Evolutionary conservation across 2,797 vertebrate genomes (phyloP).

Genomic region (Craterocephalus amniculus): DNA sequence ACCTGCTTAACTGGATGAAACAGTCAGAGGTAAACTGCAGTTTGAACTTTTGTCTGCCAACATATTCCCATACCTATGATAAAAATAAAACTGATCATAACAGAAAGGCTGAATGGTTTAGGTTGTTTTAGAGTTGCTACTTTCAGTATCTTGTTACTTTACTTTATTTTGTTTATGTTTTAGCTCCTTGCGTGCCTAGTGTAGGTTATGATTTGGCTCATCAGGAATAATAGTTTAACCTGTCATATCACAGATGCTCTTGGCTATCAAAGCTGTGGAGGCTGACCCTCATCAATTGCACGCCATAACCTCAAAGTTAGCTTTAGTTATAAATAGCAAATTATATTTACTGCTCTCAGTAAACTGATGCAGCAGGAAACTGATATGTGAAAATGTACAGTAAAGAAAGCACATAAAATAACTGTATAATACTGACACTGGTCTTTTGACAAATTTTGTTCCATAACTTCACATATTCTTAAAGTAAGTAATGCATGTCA

Average conservation of each 20-base stretch:
- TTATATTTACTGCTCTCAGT: neutral
- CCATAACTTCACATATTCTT: neutral
- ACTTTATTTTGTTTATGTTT: no score
- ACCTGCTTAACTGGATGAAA: conserved; percentile 83
- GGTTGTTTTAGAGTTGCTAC: no score
- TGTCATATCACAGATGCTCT: neutral
- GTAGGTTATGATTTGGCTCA: neutral
- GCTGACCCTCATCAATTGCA: neutral
- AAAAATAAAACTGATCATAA: neutral
- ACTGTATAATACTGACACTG: neutral
- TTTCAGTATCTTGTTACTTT: no score
- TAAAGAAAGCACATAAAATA: no score
- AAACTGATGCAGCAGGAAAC: neutral
- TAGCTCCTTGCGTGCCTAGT: no score
- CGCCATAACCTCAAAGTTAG: neutral
- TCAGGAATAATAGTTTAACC: neutral
- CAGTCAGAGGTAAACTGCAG: conserved; percentile 61
- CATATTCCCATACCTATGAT: neutral
- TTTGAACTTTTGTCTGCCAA: neutral
- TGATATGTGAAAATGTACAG: neutral
- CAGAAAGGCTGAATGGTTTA: no score
- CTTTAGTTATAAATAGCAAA: neutral
- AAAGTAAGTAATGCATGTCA: neutral
- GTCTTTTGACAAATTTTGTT: no score
- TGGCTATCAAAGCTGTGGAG: neutral